phyloP scores from a whole-genome alignment of 2,888 invertebrate species.

The Rugalucina vietnamica region DNA sequence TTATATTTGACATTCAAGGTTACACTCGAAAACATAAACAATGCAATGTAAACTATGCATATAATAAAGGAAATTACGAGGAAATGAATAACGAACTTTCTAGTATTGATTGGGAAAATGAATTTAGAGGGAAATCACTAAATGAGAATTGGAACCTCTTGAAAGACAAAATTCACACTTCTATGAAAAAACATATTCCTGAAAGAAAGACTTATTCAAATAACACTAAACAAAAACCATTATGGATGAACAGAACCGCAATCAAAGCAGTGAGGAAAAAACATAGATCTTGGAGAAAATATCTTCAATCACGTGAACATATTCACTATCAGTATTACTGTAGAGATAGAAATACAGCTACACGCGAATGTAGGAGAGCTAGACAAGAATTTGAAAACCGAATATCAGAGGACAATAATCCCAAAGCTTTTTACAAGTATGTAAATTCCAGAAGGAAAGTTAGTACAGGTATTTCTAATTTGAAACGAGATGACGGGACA shows the following conservation, averaged over 20 bases:
- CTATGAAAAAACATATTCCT: background rate
- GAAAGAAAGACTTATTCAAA: background rate
- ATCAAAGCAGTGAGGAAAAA: conserved; percentile 11
- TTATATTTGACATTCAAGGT: background rate
- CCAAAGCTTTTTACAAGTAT: conserved; percentile 22
- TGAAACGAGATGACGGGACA: background rate
- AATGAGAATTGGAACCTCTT: background rate
- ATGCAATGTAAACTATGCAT: background rate
- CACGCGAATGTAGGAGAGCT: conserved; percentile 14
- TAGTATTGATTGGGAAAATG: background rate
- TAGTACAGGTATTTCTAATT: background rate
- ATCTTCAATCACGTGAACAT: background rate
- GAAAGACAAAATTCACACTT: background rate
- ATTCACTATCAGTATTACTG: background rate
- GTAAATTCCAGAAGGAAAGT: background rate
- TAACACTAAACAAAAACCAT: background rate
- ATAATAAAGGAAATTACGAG: background rate
- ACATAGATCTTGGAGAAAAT: background rate
- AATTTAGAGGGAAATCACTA: background rate
- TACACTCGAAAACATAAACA: too few species aligned
- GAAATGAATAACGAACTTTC: background rate
- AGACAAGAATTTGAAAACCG: conserved; percentile 4
- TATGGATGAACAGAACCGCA: conserved; percentile 11
- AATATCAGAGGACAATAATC: background rate
- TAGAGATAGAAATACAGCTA: conserved; percentile 5